These are phyloP conservation scores for Pseudomyrmex cubaensis DNA, from an alignment of 1,140 invertebrate species.

Conservation along the genomic window DNA sequence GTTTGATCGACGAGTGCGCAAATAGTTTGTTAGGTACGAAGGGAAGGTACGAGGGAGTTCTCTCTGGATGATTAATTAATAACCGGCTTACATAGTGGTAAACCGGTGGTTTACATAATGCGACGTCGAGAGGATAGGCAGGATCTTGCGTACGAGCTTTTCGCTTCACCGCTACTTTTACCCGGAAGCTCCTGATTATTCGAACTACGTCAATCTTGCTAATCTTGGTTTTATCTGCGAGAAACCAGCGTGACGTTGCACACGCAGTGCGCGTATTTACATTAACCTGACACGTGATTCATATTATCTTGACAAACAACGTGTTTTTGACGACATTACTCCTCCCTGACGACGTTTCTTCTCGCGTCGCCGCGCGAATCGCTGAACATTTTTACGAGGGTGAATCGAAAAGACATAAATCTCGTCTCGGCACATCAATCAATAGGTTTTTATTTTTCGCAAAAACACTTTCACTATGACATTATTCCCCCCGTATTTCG, in stretches of 20 bases:
- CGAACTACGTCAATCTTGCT: conserved; percentile 64
- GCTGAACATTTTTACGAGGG: not conserved
- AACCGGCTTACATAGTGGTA: too few species aligned
- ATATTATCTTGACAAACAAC: conserved; percentile 4
- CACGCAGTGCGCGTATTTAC: conserved; percentile 40
- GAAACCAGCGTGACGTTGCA: conserved; percentile 4
- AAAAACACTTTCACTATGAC: too few species aligned
- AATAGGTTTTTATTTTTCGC: too few species aligned
- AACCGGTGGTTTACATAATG: conserved; percentile 36
- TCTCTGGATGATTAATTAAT: conserved; percentile 47
- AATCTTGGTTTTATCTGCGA: conserved; percentile 70
- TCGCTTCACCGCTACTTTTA: not conserved
- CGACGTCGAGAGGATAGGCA: not conserved
- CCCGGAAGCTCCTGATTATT: conserved; percentile 16
- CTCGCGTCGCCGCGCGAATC: not conserved
- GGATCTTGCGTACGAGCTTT: conserved; percentile 18
- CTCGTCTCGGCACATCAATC: too few species aligned
- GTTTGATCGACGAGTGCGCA: conserved; percentile 10
- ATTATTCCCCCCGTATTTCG: too few species aligned
- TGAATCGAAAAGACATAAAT: not conserved
- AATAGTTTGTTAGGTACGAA: conserved; percentile 11
- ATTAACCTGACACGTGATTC: conserved; percentile 24
- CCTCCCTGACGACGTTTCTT: not conserved
- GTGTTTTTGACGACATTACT: not conserved
- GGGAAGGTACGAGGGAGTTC: not conserved